phyloP scores from a whole-genome alignment of 2,113 vertebrate genomes.

The Megalops atlanticus region DNA sequence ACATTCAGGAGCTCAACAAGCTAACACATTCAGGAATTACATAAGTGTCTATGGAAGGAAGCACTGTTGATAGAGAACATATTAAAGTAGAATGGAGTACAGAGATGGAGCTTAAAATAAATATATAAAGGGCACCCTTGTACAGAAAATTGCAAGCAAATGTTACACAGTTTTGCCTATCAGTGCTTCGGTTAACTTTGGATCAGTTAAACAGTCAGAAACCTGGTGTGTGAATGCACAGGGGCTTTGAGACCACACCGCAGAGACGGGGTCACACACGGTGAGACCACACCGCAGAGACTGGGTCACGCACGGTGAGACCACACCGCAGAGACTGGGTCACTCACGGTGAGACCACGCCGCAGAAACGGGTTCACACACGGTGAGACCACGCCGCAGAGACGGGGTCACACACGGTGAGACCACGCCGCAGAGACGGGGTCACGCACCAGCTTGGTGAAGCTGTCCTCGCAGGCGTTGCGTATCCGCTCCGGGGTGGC shows the following conservation, averaged over 20 bases:
- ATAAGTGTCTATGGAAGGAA: too few relatives aligned
- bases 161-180: too few relatives aligned
- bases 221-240: too few relatives aligned
- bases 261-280: background rate
- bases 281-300: background rate
- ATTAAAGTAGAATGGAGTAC: background rate
- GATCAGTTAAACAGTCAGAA: background rate
- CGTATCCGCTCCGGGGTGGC: constrained; percentile 91
- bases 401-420: constrained; percentile 72
- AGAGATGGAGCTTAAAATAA: background rate
- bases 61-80: background rate
- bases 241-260: background rate
- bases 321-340: background rate
- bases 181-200: background rate
- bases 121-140: background rate
- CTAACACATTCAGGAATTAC: too few relatives aligned
- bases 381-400: too few relatives aligned
- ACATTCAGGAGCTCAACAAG: too few relatives aligned
- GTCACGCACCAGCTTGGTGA: constrained; percentile 82
- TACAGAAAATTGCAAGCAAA: too few relatives aligned
- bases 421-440: background rate
- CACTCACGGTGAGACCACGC: background rate
- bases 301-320: background rate
- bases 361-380: too few relatives aligned
- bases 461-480: constrained; percentile 84